Evolutionary conservation across 2,113 vertebrate genomes (phyloP).

Genomic region (Zeus faber): DNA sequence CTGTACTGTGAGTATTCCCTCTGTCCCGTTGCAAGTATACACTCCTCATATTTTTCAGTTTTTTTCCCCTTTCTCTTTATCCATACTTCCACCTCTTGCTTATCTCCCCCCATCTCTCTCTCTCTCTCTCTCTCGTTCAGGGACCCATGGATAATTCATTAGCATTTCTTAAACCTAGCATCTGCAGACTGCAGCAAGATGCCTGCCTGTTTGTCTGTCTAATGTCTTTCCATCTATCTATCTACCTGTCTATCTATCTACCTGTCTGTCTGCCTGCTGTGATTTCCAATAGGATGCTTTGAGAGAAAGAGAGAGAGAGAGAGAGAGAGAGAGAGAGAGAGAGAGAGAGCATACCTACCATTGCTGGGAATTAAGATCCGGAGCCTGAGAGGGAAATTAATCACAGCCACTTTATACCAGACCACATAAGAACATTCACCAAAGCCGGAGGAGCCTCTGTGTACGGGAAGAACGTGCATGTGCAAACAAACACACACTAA

Average conservation of each 20-base stretch:
- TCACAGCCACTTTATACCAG: not conserved
- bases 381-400: not conserved
- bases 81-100: not conserved
- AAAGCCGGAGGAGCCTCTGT: not conserved
- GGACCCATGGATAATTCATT: too few species aligned
- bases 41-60: not conserved
- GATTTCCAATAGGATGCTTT: not conserved
- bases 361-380: not conserved
- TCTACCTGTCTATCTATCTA: not conserved
- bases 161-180: too few species aligned
- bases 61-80: not conserved
- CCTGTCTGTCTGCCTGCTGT: not conserved
- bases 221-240: not conserved
- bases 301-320: too few species aligned
- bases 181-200: too few species aligned
- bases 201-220: too few species aligned
- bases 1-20: slow-evolving; percentile 2
- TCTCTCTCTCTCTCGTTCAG: not conserved
- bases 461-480: not conserved
- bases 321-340: too few species aligned
- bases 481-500: not conserved
- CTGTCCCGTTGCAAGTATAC: not conserved
- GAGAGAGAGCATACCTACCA: too few species aligned
- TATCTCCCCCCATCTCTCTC: not conserved
- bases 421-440: not conserved